Base-by-base conservation (phyloP, 1,140 invertebrate species). In the Plutomurus gul region DNA sequence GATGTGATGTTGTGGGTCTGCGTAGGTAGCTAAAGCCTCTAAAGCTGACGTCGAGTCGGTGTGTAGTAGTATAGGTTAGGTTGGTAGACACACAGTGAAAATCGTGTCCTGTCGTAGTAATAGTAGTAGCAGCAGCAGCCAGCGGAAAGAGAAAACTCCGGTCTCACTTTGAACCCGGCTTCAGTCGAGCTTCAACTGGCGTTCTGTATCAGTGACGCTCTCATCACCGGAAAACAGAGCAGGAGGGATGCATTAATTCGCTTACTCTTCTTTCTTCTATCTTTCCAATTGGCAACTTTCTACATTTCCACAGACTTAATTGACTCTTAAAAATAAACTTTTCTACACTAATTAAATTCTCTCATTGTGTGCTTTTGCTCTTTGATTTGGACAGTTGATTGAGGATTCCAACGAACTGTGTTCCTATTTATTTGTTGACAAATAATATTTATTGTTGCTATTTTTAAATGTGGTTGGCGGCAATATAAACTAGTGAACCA, bases 151-250 rank as follows among this genome's bases (percentile, higher is more conserved):
- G 56, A 65, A 65, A 65, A 65, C 56, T 65, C 8, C 11, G 11
- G 25, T 65, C 56, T 65, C 56, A 65, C 56, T 33, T 16, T 30
- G 27, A 65, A 65, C 56, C 56, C 56, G 56, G 56, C 56, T 65
- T 65, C 56, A 65, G 56, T 65, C 56, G 56, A 65, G 56, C 56
- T 65, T 65, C 56, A 65, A 65, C 56, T 65, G 13, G 56, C 56
- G 56, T 65, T 65, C 56, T 30, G 56, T 33, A 65, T 65, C 56
- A 65, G 56, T 65, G 27, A 65, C 56, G 56, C 56, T 65, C 56
- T 65, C 27, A 33, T 33, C 30, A 65, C 56, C 56, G 56, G 56
- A 65, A 65, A 65, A 65, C 56, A 25, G 56, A n/a, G n/a, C n/a
- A n/a, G n/a, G n/a, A n/a, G 56, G 25, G 36, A 65, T 33, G 56